phyloP scores from a whole-genome alignment of 2,888 invertebrate species.

The Oligia fasciuncula region DNA sequence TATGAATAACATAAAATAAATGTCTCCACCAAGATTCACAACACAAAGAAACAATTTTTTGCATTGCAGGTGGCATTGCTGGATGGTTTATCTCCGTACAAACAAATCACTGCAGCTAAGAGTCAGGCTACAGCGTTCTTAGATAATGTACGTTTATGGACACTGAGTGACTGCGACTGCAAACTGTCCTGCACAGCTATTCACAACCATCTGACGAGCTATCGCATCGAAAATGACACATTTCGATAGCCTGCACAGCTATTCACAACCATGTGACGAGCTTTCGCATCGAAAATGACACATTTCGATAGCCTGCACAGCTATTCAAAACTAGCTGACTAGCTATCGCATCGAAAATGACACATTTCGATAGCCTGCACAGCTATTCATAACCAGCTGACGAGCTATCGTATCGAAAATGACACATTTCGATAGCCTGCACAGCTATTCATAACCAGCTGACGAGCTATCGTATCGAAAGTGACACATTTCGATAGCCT shows the following conservation, averaged over 20 bases:
- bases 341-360: not conserved
- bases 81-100: constrained; percentile 21
- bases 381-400: not conserved
- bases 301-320: not conserved
- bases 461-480: not conserved
- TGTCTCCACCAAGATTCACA: constrained; percentile 14
- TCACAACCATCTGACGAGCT: not conserved
- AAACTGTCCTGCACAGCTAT: not conserved
- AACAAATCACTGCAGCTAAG: not conserved
- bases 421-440: not conserved
- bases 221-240: not conserved
- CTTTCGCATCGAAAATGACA: not conserved
- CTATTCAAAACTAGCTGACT: not conserved
- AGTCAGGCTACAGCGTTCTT: constrained; percentile 5
- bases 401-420: not conserved
- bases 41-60: not conserved
- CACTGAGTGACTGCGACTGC: not conserved
- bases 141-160: constrained; percentile 19
- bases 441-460: not conserved
- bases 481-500: not conserved
- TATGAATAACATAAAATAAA: not conserved
- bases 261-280: not conserved
- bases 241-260: not conserved
- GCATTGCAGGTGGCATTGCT: not conserved
- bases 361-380: not conserved